A percentile compares a stretch with the other conserved stretches of the same genome.
These are phyloP conservation scores for Halocynthia aurantium DNA, from an alignment of 23 tunicate species.

Conservation along the genomic window DNA sequence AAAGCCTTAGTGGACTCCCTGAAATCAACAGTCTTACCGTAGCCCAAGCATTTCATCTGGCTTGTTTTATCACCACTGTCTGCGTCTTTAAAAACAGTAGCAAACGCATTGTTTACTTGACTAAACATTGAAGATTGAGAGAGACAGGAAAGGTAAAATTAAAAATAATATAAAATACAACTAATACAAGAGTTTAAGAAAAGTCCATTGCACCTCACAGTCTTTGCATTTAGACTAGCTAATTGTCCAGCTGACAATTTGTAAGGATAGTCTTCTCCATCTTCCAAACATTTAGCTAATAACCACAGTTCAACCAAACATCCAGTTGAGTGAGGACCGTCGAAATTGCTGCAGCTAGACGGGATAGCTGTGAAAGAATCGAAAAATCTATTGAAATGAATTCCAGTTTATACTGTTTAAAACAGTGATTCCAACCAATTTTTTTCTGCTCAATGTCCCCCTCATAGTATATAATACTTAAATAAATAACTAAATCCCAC, in stretches of 20 bases:
- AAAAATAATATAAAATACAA: too few species aligned
- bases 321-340: constrained; percentile 1
- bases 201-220: too few species aligned
- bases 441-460: too few species aligned
- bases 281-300: background rate
- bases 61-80: background rate
- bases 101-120: too few species aligned
- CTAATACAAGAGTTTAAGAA: too few species aligned
- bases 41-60: constrained; percentile 12
- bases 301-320: constrained; percentile 17
- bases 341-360: background rate
- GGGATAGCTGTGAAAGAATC: constrained; percentile 4
- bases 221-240: background rate
- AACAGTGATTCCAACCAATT: too few species aligned
- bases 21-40: background rate
- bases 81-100: background rate
- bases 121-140: too few species aligned
- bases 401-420: too few species aligned
- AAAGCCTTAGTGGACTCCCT: too few species aligned
- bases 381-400: background rate
- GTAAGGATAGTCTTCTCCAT: background rate
- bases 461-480: too few species aligned
- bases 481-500: background rate
- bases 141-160: too few species aligned
- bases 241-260: background rate